A percentile compares a stretch with the other conserved stretches of the same genome.
These are phyloP conservation scores for Clanis bilineata DNA, from an alignment of 2,888 invertebrate species.

Conservation along the genomic window DNA sequence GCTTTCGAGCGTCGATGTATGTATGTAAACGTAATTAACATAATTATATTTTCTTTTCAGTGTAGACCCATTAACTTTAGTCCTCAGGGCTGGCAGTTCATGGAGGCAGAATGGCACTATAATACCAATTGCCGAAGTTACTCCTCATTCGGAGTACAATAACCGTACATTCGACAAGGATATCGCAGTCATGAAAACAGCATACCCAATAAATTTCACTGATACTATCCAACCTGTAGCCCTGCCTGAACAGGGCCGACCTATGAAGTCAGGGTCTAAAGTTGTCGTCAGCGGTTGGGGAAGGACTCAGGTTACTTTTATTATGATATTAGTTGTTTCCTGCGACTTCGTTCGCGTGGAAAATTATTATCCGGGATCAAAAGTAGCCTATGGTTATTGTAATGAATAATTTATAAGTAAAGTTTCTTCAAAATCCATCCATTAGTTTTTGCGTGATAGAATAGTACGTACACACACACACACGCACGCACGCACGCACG, in stretches of 20 bases:
- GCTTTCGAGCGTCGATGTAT: too few species aligned
- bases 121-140: slow-evolving; percentile 66
- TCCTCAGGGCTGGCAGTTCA: slow-evolving; percentile 72
- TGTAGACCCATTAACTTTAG: slow-evolving; percentile 62
- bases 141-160: slow-evolving; percentile 61
- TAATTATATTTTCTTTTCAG: slow-evolving; percentile 35
- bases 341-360: neutral
- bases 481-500: too few species aligned
- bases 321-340: too few species aligned
- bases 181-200: slow-evolving; percentile 67
- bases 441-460: too few species aligned
- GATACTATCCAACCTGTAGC: slow-evolving; percentile 55
- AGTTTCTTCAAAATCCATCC: too few species aligned
- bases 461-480: too few species aligned
- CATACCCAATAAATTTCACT: slow-evolving; percentile 54
- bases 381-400: too few species aligned
- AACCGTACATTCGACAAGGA: slow-evolving; percentile 68
- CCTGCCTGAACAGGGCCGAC: slow-evolving; percentile 43
- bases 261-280: slow-evolving; percentile 42
- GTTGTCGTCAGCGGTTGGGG: slow-evolving; percentile 72
- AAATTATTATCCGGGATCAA: too few species aligned
- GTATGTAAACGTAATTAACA: too few species aligned
- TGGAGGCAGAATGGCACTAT: slow-evolving; percentile 65
- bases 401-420: too few species aligned
- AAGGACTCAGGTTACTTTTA: slow-evolving; percentile 47